phyloP scores from a whole-genome alignment of 2,113 vertebrate species.

The Rafetus swinhoei region DNA sequence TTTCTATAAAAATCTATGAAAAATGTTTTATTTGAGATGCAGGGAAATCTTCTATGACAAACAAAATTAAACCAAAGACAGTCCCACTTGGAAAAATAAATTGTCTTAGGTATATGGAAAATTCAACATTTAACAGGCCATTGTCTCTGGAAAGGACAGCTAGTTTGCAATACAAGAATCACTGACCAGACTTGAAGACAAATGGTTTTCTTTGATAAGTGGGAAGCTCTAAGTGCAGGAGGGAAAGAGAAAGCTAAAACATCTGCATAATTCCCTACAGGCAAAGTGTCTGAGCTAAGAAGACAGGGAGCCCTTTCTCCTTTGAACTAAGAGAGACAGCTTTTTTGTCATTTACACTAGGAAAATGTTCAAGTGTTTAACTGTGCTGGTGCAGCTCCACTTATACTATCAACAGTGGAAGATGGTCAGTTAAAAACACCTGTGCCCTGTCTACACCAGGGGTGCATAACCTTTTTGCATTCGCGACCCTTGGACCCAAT shows the following conservation, averaged over 20 bases:
- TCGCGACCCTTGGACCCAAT: too few species aligned
- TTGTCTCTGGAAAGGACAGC: background rate
- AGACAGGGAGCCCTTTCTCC: background rate
- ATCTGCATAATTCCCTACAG: background rate
- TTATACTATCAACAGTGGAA: background rate
- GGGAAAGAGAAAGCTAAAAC: background rate
- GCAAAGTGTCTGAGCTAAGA: background rate
- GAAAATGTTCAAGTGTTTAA: background rate
- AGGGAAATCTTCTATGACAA: background rate
- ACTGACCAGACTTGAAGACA: background rate
- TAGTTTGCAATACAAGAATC: background rate
- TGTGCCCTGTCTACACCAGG: background rate
- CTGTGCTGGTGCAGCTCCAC: background rate
- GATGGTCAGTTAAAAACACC: background rate
- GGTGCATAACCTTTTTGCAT: too few species aligned
- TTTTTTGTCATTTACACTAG: background rate
- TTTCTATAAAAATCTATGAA: constrained; percentile 42
- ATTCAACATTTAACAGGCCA: background rate
- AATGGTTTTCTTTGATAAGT: background rate
- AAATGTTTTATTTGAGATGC: background rate
- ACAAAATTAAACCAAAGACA: background rate
- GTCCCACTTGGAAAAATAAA: background rate
- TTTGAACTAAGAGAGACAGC: background rate
- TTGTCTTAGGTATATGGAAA: background rate
- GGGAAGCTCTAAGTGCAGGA: background rate